Base-by-base conservation (phyloP, 2,888 invertebrate species). In the Drosophila percnosoma region DNA sequence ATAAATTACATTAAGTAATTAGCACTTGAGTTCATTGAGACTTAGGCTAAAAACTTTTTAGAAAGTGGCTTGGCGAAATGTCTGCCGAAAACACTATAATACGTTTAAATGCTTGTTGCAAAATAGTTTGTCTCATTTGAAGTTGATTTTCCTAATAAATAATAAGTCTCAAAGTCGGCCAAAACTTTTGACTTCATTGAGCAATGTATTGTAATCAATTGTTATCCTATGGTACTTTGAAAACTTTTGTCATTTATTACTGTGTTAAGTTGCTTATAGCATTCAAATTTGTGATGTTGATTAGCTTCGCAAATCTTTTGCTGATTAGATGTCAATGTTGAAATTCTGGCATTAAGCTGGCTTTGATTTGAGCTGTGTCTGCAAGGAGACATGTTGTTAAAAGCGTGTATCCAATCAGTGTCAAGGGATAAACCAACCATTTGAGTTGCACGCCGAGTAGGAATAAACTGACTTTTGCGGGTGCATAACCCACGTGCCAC, bases 381-480 rank as follows among this genome's bases (percentile, higher is more conserved):
- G 38, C 48, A 13, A 15, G 1, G 42, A 34, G 54, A 53, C 55
- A 55, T 76, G 62, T 53, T 63, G 54, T 63, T 53, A 29, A 61
- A 78, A 74, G 70, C 65, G 65, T 58, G 81, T 68, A 66, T 78
- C 80, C 80, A 80, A 80, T 80, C 80, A 80, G 78, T 80, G 80
- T 75, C 80, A 75, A 52, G 49, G 71, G 84, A 87, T 87, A 84
- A 81, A 80, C 80, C 73, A 78, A 84, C 84, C 78, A 82, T 87
- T 83, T 87, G 83, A 87, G 83, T 87, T 82, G 73, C 78, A 77
- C 57, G 45, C 67, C 70, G 68, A 65, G 68, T 74, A 68, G 54
- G 33, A 49, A 34, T 69, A 31, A 66, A 73, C 60, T 73, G 40
- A 31, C 51, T 59, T 64, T 63, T 64, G 54, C 42, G 61, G 58